Evolutionary conservation across 2,113 vertebrate species (phyloP).

Genomic region (Tupaia tana): DNA sequence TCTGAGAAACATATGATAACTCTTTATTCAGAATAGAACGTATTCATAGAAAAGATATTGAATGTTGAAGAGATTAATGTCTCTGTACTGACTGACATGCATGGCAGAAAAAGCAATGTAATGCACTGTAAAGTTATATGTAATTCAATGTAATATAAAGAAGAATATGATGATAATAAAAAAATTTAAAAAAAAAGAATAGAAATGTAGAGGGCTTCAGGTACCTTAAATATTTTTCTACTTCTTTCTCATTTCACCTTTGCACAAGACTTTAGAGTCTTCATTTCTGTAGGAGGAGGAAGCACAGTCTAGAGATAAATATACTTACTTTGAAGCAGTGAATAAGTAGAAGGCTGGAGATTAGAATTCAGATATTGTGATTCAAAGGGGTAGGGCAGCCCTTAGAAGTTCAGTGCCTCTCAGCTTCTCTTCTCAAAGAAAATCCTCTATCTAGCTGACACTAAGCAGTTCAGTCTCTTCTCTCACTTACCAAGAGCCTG

Average conservation of each 20-base stretch:
- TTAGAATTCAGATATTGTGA: constrained; percentile 21
- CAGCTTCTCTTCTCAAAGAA: constrained; percentile 27
- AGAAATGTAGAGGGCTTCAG: background rate
- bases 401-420: background rate
- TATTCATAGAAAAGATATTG: no score
- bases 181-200: no score
- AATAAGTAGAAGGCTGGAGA: constrained; percentile 7
- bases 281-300: constrained; percentile 18
- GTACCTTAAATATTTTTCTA: background rate
- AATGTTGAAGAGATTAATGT: no score
- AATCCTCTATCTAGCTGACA: background rate
- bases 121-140: no score
- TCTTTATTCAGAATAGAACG: constrained; percentile 36
- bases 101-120: no score
- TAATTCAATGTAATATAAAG: no score
- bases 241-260: constrained; percentile 50
- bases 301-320: background rate
- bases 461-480: background rate
- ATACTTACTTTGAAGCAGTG: background rate
- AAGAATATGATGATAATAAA: no score
- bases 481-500: background rate
- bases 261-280: background rate
- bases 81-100: no score
- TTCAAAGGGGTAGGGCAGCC: background rate
- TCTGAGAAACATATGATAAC: background rate